Evolutionary conservation across 2,888 invertebrate species (phyloP), one percentile per base, ranked within the genome.

Genomic region (Lasiommata megera): DNA sequence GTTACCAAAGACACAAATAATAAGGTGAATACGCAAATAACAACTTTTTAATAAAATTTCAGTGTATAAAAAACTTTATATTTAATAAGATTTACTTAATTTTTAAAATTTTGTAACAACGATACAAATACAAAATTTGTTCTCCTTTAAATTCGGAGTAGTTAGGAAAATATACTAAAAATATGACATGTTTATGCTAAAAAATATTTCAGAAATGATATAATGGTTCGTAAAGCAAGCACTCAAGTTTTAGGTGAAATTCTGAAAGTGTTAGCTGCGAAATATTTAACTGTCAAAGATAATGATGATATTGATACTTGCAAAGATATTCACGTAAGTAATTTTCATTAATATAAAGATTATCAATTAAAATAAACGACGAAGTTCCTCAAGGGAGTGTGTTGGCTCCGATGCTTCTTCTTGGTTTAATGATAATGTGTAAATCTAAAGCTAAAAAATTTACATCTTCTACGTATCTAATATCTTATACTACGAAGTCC

Each of bases 221-320:
- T 65, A 1, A 67, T 71, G 0, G 69, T 88, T 0, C 82, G 87
- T 1, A 88, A 87, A 74, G 65, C 80, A 1, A 89, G 88, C 69
- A 89, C 84, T 0, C 61, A 88, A 34, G 75, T 89, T 6, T 67
- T 89, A 1, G 85, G 86, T 1, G 89, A 89, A 65, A 73, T 89
- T 66, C 62, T 89, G 0, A 87, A 87, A 66, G 76, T 74, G 0
- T 64, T 89, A 11, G 73, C 88, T 1, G 71, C 77, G 16, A 88
- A 84, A 67, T 85, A 89, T 64, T 70, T 89, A 0, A 74, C 69
- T 28, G 63, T 80, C 0, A 67, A 74, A 6, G 67, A 76, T 11
- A 56, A 62, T 0, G 65, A 68, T 3, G 48, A 60, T 1, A 67
- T 68, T 2, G 71, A 68, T 5, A 70, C 69, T 1, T 81, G 75